These are phyloP conservation scores for Pyrocephalus nanus DNA, from an alignment of 2,797 vertebrate genomes.

Conservation along the genomic window DNA sequence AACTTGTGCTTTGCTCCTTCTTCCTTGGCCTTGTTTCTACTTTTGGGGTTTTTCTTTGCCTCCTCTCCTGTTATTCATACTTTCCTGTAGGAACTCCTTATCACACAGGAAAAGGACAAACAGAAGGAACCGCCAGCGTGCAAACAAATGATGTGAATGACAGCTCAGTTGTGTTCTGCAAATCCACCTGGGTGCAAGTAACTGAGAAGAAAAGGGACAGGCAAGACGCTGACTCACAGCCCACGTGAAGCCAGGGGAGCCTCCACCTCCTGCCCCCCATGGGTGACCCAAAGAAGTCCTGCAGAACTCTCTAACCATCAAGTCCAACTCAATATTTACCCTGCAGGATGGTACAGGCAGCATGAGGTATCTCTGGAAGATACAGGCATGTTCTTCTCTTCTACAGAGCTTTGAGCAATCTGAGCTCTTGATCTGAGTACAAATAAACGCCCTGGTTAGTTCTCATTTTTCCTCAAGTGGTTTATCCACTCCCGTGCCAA, in stretches of 20 bases:
- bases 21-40: constrained; percentile 13
- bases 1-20: constrained; percentile 8
- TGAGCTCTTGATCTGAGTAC: background rate
- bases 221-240: background rate
- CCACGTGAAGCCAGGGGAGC: background rate
- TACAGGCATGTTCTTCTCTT: background rate
- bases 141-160: background rate
- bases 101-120: background rate
- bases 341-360: background rate
- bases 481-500: constrained; percentile 19
- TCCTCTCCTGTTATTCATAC: background rate
- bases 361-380: background rate
- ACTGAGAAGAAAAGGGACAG: background rate
- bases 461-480: constrained; percentile 31
- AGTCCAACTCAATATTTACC: background rate
- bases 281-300: background rate
- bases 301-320: background rate
- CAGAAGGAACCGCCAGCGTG: background rate
- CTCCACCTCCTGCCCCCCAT: background rate
- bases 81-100: constrained; percentile 1
- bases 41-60: constrained; percentile 44
- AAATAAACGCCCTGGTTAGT: background rate
- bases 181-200: background rate
- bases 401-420: background rate
- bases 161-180: background rate